A percentile compares a stretch with the other conserved stretches of the same genome.
Evolutionary conservation across 1,140 invertebrate species (phyloP).

Genomic region (Caenorhabditis briggsae): DNA sequence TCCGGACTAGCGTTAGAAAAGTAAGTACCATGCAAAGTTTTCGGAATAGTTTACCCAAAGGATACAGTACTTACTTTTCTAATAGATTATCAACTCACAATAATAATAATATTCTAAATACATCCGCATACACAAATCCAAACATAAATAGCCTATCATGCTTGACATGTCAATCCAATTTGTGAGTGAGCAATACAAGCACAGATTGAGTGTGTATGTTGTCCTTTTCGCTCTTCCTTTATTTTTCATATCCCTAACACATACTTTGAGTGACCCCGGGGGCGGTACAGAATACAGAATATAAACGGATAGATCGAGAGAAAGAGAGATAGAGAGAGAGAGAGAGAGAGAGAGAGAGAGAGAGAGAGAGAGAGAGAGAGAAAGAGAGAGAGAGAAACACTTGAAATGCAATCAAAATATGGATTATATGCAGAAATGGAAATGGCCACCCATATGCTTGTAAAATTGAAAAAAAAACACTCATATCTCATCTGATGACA

Average conservation of each 20-base stretch:
- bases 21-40: neutral
- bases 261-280: neutral
- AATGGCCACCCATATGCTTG: slow-evolving; percentile 15
- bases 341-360: neutral
- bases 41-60: neutral
- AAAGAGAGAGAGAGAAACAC: neutral
- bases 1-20: too few relatives aligned
- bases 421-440: neutral
- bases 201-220: neutral
- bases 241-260: neutral
- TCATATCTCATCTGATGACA: neutral
- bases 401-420: slow-evolving; percentile 53
- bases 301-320: neutral
- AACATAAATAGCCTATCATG: neutral
- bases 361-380: neutral
- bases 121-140: neutral
- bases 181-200: neutral
- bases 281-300: neutral
- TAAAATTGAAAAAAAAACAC: neutral
- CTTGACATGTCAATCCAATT: slow-evolving; percentile 33
- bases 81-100: neutral
- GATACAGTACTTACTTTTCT: neutral
- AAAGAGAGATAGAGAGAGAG: neutral
- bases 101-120: neutral
- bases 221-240: slow-evolving; percentile 1